Conservation (phyloP, 1,140 invertebrate genomes). For the Drosophila cardini region DNA sequence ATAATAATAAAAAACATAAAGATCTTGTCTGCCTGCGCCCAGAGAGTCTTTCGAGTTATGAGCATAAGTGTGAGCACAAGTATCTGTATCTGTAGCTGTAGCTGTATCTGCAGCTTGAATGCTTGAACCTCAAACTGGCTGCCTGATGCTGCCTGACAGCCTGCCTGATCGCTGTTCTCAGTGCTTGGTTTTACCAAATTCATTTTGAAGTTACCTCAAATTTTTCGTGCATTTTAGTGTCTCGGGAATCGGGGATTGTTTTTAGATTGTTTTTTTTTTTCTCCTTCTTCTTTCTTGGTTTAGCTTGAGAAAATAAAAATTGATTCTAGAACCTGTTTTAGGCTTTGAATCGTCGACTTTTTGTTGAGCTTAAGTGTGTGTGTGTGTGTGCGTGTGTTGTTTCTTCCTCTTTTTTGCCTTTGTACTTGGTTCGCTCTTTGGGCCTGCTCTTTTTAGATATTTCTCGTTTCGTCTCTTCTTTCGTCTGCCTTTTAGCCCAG, state of each 20-base stretch:
- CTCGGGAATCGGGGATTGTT: slow-evolving; percentile 55
- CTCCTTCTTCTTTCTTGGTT: slow-evolving; percentile 12
- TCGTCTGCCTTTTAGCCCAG: slow-evolving; percentile 10
- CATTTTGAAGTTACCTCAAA: slow-evolving; percentile 49
- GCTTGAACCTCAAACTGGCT: slow-evolving; percentile 33
- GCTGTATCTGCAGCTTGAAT: slow-evolving; percentile 39
- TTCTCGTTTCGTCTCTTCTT: slow-evolving; percentile 42
- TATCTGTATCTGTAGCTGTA: slow-evolving; percentile 19
- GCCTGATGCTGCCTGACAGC: slow-evolving; percentile 17
- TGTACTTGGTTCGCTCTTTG: slow-evolving; percentile 42
- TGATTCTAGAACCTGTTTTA: slow-evolving; percentile 78
- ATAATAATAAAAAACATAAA: slow-evolving; percentile 30
- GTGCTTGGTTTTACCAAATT: slow-evolving; percentile 46
- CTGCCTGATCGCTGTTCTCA: slow-evolving; percentile 22
- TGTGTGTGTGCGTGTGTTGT: slow-evolving; percentile 32
- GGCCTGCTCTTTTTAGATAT: slow-evolving; percentile 63
- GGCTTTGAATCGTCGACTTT: slow-evolving; percentile 43
- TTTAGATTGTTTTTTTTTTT: slow-evolving; percentile 33
- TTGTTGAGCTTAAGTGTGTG: slow-evolving; percentile 24
- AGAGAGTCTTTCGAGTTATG: slow-evolving; percentile 4
- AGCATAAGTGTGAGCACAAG: slow-evolving; percentile 3
- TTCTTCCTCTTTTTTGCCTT: slow-evolving; percentile 40
- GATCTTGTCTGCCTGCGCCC: slow-evolving; percentile 33
- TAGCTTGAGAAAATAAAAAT: slow-evolving; percentile 77
- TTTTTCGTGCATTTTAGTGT: slow-evolving; percentile 50